These are phyloP conservation scores for Emys orbicularis DNA, from an alignment of 2,797 vertebrate genomes.

Conservation along the genomic window DNA sequence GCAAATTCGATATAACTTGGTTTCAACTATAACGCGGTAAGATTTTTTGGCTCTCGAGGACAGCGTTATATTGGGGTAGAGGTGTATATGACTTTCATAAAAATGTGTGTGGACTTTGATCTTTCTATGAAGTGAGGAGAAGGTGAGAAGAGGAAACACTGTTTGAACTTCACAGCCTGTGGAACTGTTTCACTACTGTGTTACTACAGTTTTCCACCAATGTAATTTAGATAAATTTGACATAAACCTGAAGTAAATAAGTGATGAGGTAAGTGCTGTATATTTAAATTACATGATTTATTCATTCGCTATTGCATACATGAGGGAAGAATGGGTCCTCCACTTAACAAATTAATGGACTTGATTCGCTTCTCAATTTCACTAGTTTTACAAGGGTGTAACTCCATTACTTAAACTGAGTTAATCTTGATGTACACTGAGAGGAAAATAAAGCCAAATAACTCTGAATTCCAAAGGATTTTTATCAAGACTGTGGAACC, in stretches of 20 bases:
- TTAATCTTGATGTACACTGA: not conserved
- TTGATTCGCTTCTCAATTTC: not conserved
- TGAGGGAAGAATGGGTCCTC: not conserved
- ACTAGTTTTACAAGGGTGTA: not conserved
- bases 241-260: not conserved
- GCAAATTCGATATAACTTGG: too few relatives aligned
- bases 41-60: too few relatives aligned
- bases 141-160: not conserved
- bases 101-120: not conserved
- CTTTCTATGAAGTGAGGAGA: not conserved
- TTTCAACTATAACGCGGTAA: too few relatives aligned
- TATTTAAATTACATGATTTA: not conserved
- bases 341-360: not conserved
- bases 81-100: fast-evolving
- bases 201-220: not conserved
- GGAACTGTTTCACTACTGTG: not conserved
- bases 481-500: too few relatives aligned
- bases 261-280: not conserved
- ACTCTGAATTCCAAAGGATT: not conserved
- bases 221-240: too few relatives aligned
- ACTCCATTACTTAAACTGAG: not conserved
- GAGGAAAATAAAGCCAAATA: not conserved
- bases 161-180: not conserved
- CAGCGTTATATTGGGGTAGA: too few relatives aligned
- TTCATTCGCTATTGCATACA: not conserved